Base-by-base conservation (phyloP, 2,113 vertebrate species). In the Zingel zingel region DNA sequence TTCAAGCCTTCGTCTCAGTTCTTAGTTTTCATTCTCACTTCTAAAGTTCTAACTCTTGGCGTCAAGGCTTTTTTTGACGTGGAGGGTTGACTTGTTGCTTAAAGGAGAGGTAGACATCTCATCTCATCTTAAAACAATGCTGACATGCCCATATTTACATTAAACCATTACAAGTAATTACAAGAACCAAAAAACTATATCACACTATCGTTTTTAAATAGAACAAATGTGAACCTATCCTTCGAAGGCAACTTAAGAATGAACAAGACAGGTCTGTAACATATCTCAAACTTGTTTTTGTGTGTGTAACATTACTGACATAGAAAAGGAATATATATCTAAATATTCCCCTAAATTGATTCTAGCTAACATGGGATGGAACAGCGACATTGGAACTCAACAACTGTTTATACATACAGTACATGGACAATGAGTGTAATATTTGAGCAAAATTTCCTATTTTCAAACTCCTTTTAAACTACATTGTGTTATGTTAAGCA, bases 21-120 rank as follows among this genome's bases (percentile, higher is more conserved):
- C 77, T 80, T 74, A 36, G 27, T 82, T 87, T 84, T 64, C 33
- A 27, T 79, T 84, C 39, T 84, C 59, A 67, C 0, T 80, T 77
- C 68, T 65, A 15, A 56, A 7, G 3, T 48, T 57, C 4, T 65
- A 15, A 36, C 18, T 48, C 27, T n/a, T 30, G 50, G 7, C 7
- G 39, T 43, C 6, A 0, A 11, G 10, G 2, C 39, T 11, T 43
- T 43, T 43, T 43, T 43, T 43, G 39, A 11, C 39, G 39, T 10
- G 39, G 39, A 2, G 39, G 39, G 39, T 3, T 43, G 39, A 43
- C 2, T 43, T 11, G 39, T 43, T 43, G 39, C 39, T 43, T 43
- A 11, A 43, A 43, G 9, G 10, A 43, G 39, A 11, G 39, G 39
- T 43, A 43, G 9, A 10, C 39, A 11, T 43, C 39, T 11, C 2